Evolutionary conservation across 2,888 invertebrate genomes (phyloP), one percentile per base, ranked within the genome.

Genomic region (Baccha elongata): DNA sequence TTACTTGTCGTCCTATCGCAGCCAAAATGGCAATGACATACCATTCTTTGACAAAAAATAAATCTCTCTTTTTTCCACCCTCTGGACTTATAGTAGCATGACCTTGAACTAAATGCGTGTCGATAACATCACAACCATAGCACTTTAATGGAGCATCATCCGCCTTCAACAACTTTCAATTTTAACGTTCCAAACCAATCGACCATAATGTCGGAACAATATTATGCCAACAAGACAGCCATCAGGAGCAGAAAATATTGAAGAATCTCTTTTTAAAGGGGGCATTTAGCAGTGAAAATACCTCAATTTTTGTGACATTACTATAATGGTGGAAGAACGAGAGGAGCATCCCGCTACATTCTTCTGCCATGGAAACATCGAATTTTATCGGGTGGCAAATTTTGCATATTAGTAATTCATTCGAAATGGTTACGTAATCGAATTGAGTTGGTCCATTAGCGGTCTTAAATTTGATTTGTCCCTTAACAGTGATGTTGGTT

Each of bases 51-150:
- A n/a, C n/a, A n/a, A n/a, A 15, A 60, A 71, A 71, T 48, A 55
- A 53, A 11, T 32, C 19, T 6, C 17, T 52, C 52, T 8, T 52
- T 29, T 15, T 15, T 13, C 11, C 58, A 13, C 32, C 19, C 7
- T 4, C n/a, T 5, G 17, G 26, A 37, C 75, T 13, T 13, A 53
- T 2, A 76, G 37, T 29, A 29, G 52, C 55, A 72, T 42, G 58
- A 72, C 65, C 72, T 60, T 40, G 50, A 42, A 13, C 48, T 52
- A 72, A 72, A 78, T 78, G 62, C 62, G 78, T 71, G 35, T 44
- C 65, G 50, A 48, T 58, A 65, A 64, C 58, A 65, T 50, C 50
- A 65, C 26, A 58, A 48, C 6, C 26, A 37, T 53, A 58, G 48
- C 58, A 73, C 64, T 65, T 55, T 65, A 32, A 62, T 72, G 71